Evolutionary conservation across 1,140 invertebrate genomes (phyloP).

Genomic region (Bombyx mori): ASM3026992v2 NC_085117.1:14545001-14545500

Average conservation of each 20-base stretch:
- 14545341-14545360: background rate
- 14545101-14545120: constrained; percentile 72
- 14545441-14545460: constrained; percentile 68
- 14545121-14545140: constrained; percentile 71
- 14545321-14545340: background rate
- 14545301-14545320: no score
- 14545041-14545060: constrained; percentile 73
- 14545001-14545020: constrained; percentile 74
- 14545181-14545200: constrained; percentile 63
- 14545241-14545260: no score
- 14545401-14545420: constrained; percentile 13
- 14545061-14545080: constrained; percentile 73
- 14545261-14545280: no score
- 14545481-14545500: constrained; percentile 76
- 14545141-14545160: constrained; percentile 69
- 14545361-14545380: background rate
- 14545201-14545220: constrained; percentile 64
- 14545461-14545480: constrained; percentile 69
- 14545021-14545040: constrained; percentile 73
- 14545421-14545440: constrained; percentile 65
- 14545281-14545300: no score
- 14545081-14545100: constrained; percentile 72
- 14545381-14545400: constrained; percentile 5
- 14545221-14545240: constrained; percentile 33
- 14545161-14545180: constrained; percentile 65